These are phyloP conservation scores for Argyra leucocephala DNA, from an alignment of 2,888 invertebrate species.

Conservation along the genomic window DNA sequence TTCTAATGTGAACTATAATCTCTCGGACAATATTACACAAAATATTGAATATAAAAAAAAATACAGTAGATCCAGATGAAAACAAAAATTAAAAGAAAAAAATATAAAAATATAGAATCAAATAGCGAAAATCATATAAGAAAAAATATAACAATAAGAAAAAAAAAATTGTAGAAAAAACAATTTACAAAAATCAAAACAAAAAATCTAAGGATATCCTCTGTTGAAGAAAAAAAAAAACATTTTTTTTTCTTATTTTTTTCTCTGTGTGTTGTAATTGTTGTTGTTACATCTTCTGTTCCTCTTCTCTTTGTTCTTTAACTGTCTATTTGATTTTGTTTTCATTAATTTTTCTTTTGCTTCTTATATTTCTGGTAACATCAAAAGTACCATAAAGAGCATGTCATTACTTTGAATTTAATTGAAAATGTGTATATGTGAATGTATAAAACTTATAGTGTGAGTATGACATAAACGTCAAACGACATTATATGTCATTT, in stretches of 20 bases:
- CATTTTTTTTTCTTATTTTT: no score
- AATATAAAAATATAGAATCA: background rate
- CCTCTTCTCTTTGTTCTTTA: background rate
- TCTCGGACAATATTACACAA: no score
- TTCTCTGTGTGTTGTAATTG: background rate
- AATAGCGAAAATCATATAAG: background rate
- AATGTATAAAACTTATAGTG: background rate
- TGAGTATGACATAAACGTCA: background rate
- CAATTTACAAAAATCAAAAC: background rate
- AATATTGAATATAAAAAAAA: background rate
- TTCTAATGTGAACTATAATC: no score
- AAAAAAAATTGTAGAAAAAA: background rate
- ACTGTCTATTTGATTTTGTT: background rate
- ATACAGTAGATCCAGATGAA: no score
- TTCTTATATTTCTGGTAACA: background rate
- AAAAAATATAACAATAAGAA: background rate
- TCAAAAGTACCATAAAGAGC: background rate
- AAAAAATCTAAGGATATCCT: background rate
- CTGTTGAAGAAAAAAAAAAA: background rate
- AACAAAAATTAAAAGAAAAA: background rate
- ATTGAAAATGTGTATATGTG: background rate
- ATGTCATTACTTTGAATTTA: background rate
- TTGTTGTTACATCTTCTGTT: background rate
- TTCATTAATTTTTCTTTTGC: background rate
- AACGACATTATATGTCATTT: conserved; percentile 3